phyloP scores from a whole-genome alignment of 1,140 invertebrate species.

The Theocolax elegans region DNA sequence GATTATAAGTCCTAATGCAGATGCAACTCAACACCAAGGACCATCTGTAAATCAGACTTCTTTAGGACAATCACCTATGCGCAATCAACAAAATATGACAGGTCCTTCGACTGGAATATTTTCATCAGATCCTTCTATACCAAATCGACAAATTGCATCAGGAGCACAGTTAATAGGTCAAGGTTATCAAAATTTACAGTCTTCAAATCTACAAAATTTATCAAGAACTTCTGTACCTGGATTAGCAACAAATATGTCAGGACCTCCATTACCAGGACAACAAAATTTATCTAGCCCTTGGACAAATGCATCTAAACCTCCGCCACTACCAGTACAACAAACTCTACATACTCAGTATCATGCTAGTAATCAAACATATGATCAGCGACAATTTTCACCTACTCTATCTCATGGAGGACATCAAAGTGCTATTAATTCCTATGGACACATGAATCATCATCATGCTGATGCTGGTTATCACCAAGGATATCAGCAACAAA shows the following conservation, averaged over 20 bases:
- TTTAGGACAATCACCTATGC: slow-evolving; percentile 44
- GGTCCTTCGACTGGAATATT: slow-evolving; percentile 12
- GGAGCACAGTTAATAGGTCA: slow-evolving; percentile 59
- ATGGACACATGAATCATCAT: slow-evolving; percentile 31
- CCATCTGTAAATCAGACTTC: slow-evolving; percentile 22
- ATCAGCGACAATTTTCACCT: slow-evolving; percentile 35
- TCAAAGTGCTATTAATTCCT: slow-evolving; percentile 39
- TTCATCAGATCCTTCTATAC: slow-evolving; percentile 20
- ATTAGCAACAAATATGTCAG: slow-evolving; percentile 44
- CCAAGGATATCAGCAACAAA: slow-evolving; percentile 50
- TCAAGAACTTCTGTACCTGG: slow-evolving; percentile 39
- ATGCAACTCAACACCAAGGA: slow-evolving; percentile 22
- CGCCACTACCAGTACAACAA: slow-evolving; percentile 34
- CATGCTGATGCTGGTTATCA: slow-evolving; percentile 45
- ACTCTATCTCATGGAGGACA: slow-evolving; percentile 41
- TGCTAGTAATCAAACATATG: slow-evolving; percentile 37
- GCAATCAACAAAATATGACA: slow-evolving; percentile 46
- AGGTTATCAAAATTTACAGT: slow-evolving; percentile 29
- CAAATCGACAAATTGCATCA: slow-evolving; percentile 49
- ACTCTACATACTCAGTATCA: slow-evolving; percentile 28
- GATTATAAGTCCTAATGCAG: slow-evolving; percentile 28
- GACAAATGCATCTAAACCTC: slow-evolving; percentile 48
- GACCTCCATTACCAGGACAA: slow-evolving; percentile 46
- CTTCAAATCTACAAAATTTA: slow-evolving; percentile 45
- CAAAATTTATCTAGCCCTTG: slow-evolving; percentile 47